Conservation (phyloP, 1,140 invertebrate genomes). For the Elymnias hypermnestra region DNA sequence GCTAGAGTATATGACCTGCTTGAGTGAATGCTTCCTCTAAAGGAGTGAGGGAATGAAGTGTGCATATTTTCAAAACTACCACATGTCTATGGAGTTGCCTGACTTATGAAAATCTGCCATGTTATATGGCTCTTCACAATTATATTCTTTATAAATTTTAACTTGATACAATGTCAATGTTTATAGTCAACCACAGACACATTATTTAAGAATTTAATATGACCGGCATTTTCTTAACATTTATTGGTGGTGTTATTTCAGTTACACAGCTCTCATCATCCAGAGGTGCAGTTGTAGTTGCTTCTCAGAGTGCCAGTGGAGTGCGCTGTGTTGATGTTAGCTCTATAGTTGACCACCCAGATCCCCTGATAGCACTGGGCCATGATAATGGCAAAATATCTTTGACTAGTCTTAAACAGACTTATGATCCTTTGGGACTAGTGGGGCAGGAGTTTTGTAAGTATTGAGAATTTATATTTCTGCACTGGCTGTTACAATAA, state of each 20-base stretch:
- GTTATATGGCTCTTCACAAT: no score
- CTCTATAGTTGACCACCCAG: slow-evolving; percentile 81
- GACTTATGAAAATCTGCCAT: no score
- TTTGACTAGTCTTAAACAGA: slow-evolving; percentile 86
- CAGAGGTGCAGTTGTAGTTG: slow-evolving; percentile 80
- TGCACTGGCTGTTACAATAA: no score
- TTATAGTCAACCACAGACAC: background rate
- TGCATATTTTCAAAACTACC: no score
- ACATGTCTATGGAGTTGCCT: no score
- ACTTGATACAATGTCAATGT: no score
- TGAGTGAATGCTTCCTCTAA: no score
- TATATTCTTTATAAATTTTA: no score
- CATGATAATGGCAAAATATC: slow-evolving; percentile 90
- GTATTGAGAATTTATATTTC: no score
- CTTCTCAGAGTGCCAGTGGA: slow-evolving; percentile 65
- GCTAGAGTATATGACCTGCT: no score
- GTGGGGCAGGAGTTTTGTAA: slow-evolving; percentile 88
- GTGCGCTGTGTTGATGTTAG: slow-evolving; percentile 80
- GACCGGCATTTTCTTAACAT: background rate
- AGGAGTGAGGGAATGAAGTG: no score
- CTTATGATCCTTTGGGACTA: slow-evolving; percentile 80
- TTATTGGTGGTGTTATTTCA: slow-evolving; percentile 45
- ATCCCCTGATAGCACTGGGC: slow-evolving; percentile 89
- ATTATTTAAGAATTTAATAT: no score
- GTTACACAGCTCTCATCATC: slow-evolving; percentile 82